Evolutionary conservation across 2,888 invertebrate species (phyloP), one percentile per base, ranked within the genome.

Genomic region (Hoplodrina blanda): DNA sequence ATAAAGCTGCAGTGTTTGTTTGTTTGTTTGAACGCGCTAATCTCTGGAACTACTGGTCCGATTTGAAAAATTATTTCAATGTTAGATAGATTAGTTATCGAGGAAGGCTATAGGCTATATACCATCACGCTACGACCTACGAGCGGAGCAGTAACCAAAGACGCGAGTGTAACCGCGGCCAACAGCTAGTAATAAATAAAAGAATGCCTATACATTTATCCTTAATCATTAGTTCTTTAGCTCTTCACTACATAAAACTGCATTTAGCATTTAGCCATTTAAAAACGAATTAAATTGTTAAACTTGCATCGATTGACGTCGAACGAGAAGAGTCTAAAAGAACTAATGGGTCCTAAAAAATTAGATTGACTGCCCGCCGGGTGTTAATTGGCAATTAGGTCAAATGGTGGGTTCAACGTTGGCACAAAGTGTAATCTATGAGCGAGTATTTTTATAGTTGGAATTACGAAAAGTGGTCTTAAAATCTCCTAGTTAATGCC

Each of bases 301-400:
- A 76, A 80, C 78, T 64, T 78, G 66, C 70, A 70, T 85, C 83
- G 82, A 86, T 86, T 83, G 85, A 53, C 57, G 52, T 65, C 20
- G 72, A 78, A 72, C 69, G 69, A 20, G 60, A 73, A 76, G 63
- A 77, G 62, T 63, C 68, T 69, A 73, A 81, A 84, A 81, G 54
- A 66, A 66, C 81, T 85, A 86, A 86, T 80, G 83, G 83, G 19
- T 78, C 60, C 78, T 84, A 86, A 88, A 87, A 86, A 88, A 89
- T 88, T 85, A 85, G 85, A 88, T 88, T 72, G 86, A 84, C 82
- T 84, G 73, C 76, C 78, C 79, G 81, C 74, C 82, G 81, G 69
- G 83, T 85, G 88, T 82, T 89, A 90, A 91, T 89, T 90, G 89
- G 71, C 89, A 88, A 91, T 90, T 91, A 89, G 85, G 76, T 82